Percentiles rank a stretch among this genome's conserved stretches.
Conservation (phyloP, 1,140 invertebrate genomes). For the Drosophila ercepeae region DNA sequence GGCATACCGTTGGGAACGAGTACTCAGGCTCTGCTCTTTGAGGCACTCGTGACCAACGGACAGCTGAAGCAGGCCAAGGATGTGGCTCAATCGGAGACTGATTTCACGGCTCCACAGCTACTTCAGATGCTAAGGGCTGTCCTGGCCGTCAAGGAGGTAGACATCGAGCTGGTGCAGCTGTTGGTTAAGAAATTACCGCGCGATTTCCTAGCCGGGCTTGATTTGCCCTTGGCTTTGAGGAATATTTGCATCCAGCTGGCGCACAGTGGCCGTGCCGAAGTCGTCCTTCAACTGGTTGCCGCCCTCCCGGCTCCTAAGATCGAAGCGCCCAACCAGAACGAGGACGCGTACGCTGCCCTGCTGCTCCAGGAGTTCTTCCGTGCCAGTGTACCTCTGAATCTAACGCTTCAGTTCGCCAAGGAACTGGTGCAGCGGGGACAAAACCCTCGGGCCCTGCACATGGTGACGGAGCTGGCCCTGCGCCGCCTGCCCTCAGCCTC, state of each 20-base stretch:
- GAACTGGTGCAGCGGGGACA: constrained; percentile 50
- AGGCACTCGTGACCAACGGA: constrained; percentile 84
- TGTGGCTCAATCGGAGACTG: constrained; percentile 37
- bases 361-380: constrained; percentile 69
- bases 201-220: constrained; percentile 48
- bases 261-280: constrained; percentile 28
- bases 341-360: constrained; percentile 61
- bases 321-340: constrained; percentile 63
- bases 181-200: constrained; percentile 53
- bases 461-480: constrained; percentile 66
- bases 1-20: constrained; percentile 55
- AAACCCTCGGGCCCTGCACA: constrained; percentile 66
- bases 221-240: constrained; percentile 54
- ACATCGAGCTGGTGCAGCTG: constrained; percentile 39
- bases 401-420: constrained; percentile 60
- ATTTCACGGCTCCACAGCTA: constrained; percentile 56
- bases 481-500: constrained; percentile 54
- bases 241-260: constrained; percentile 68
- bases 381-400: constrained; percentile 11
- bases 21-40: constrained; percentile 85
- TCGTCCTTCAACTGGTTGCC: constrained; percentile 49
- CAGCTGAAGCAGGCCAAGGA: constrained; percentile 52
- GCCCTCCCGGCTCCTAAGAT: constrained; percentile 58
- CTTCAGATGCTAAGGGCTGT: constrained; percentile 59
- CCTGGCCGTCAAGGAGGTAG: constrained; percentile 9